Percentiles rank a stretch among this genome's conserved stretches.
These are phyloP conservation scores for Corythucha ciliata DNA, from an alignment of 2,888 invertebrate species.

Conservation along the genomic window DNA sequence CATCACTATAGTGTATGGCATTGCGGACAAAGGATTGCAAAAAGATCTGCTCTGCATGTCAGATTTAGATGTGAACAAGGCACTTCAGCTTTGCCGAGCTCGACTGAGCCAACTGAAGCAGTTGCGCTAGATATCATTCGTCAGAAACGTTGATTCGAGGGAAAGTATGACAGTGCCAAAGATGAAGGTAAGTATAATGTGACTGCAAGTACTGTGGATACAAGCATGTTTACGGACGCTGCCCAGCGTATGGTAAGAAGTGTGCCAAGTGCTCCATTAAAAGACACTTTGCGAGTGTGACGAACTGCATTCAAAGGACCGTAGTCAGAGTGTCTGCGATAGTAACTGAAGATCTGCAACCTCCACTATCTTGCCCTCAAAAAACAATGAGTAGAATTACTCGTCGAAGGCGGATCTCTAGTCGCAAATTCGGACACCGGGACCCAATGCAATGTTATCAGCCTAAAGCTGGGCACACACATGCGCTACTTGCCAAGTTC, in stretches of 20 bases:
- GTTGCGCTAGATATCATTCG: too few relatives aligned
- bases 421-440: constrained; percentile 8
- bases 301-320: too few relatives aligned
- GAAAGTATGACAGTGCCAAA: neutral
- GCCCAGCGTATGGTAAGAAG: constrained; percentile 3
- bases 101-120: too few relatives aligned
- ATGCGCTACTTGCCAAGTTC: too few relatives aligned
- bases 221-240: constrained; percentile 1
- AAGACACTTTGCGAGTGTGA: constrained; percentile 2
- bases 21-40: constrained; percentile 2
- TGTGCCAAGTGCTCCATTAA: neutral
- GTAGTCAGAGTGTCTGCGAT: too few relatives aligned
- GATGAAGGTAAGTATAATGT: too few relatives aligned
- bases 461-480: too few relatives aligned
- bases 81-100: constrained; percentile 7
- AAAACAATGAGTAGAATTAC: too few relatives aligned
- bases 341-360: too few relatives aligned
- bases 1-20: constrained; percentile 13
- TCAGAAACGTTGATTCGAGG: constrained; percentile 1
- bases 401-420: neutral
- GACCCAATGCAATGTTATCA: constrained; percentile 8
- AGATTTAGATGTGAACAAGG: neutral
- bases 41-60: neutral
- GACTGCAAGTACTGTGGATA: constrained; percentile 11
- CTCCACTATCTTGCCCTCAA: too few relatives aligned